Evolutionary conservation across 2,797 vertebrate genomes (phyloP), one percentile per base, ranked within the genome.

Genomic region (Paguma larvata): DNA sequence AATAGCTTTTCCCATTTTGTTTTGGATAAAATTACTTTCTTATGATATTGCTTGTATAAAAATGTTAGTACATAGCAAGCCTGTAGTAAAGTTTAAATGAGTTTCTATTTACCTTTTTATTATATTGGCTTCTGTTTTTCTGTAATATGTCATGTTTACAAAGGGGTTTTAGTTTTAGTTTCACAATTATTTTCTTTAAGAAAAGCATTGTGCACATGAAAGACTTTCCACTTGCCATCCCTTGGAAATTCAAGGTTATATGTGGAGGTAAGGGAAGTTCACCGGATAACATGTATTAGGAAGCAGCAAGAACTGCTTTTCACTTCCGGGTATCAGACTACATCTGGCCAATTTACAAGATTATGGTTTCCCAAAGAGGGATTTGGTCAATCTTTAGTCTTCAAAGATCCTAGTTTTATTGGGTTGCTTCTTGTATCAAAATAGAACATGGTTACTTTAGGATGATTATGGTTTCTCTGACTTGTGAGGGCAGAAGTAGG

Each of bases 11-110:
- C 73, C 97, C 41, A 89, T 94, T 96, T 94, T 84, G 46, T 95
- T 97, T 96, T 95, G 53, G 59, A 46, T 96, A 87, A 97, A 98
- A 97, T 94, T 93, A 70, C 94, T 97, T 97, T 96, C 92, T 84
- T 91, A 65, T 53, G 83, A 96, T 83, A 97, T 27, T 91, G 34
- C 67, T 25, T 94, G 34, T 97, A 18, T 97, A 92, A 95, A 96
- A 95, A 93, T 96, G 85, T 85, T 94, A 67, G 94, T 85, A 53
- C 44, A 77, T 53, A 87, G 73, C 85, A 94, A 96, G 75, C 46
- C 68, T 67, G 7, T 91, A 95, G 93, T 95, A 95, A 94, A 96
- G 90, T 95, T 89, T 95, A 90, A 97, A 94, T 72, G 90, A 97
- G 68, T 92, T 96, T 96, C 95, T 94, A 1, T 83, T 94, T 95